These are phyloP conservation scores for Acanthopagrus latus DNA, from an alignment of 2,797 vertebrate species.

Conservation along the genomic window DNA sequence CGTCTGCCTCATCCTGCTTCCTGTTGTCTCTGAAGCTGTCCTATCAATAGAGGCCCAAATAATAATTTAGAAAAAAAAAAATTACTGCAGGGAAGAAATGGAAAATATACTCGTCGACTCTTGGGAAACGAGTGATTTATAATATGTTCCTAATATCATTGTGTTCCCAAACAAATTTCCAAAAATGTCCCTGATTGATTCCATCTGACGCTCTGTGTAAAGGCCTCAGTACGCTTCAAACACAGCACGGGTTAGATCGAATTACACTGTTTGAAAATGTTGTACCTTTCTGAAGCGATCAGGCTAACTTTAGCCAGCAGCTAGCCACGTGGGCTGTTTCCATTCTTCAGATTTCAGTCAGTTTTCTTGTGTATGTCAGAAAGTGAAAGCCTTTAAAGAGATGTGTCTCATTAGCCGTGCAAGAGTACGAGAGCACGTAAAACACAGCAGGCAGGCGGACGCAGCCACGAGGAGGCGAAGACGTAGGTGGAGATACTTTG, in stretches of 20 bases:
- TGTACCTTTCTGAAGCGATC: background rate
- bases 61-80: no score
- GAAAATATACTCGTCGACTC: conserved; percentile 1
- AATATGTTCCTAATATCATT: background rate
- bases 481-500: background rate
- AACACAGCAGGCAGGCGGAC: background rate
- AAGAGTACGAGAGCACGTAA: background rate
- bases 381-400: background rate
- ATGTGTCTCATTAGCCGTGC: background rate
- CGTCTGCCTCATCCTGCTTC: no score
- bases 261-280: background rate
- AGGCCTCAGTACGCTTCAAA: conserved; percentile 8
- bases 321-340: background rate
- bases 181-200: background rate
- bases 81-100: background rate
- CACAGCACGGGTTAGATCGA: background rate
- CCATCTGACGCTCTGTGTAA: background rate
- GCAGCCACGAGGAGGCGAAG: background rate
- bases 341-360: background rate
- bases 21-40: no score
- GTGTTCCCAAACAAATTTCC: background rate
- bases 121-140: background rate
- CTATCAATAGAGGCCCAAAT: no score
- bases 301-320: background rate
- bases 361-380: no score